Percentiles rank a stretch among this genome's conserved stretches.
phyloP scores from a whole-genome alignment of 2,888 invertebrate genomes.

The Diplolepis rosae region DNA sequence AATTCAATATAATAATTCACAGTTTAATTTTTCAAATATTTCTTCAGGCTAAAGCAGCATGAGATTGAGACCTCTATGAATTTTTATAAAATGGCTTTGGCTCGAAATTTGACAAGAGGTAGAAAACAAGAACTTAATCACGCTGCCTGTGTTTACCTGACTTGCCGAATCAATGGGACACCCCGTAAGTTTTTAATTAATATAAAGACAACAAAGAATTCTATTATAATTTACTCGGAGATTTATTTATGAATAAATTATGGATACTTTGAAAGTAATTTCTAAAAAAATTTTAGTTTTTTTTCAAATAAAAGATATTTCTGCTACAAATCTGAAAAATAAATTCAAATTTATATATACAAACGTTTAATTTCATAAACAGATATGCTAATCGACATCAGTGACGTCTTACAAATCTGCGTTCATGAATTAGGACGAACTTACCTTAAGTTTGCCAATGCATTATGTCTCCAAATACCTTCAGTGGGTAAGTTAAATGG shows the following conservation, averaged over 20 bases:
- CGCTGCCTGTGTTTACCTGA: constrained; percentile 98
- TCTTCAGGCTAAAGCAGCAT: constrained; percentile 72
- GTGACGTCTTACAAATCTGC: constrained; percentile 97
- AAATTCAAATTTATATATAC: constrained; percentile 32
- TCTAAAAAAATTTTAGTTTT: not conserved
- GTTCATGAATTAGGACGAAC: constrained; percentile 96
- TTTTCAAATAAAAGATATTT: not conserved
- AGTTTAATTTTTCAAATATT: no score
- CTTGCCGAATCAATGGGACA: constrained; percentile 95
- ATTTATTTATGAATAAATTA: no score
- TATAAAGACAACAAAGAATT: no score
- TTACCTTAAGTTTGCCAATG: constrained; percentile 90
- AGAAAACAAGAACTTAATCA: constrained; percentile 92
- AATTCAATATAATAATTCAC: no score
- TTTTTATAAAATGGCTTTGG: constrained; percentile 94
- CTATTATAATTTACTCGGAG: no score
- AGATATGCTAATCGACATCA: constrained; percentile 97
- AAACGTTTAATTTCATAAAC: constrained; percentile 68
- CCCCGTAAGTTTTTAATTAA: constrained; percentile 84
- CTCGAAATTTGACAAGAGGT: constrained; percentile 90
- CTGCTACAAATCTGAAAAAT: constrained; percentile 6
- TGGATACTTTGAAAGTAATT: no score
- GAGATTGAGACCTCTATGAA: constrained; percentile 91
- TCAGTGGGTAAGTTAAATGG: constrained; percentile 85
- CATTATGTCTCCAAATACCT: constrained; percentile 92